A percentile compares a stretch with the other conserved stretches of the same genome.
Conservation (phyloP, 1,140 invertebrate genomes). For the Rhizoglyphus robini region DNA sequence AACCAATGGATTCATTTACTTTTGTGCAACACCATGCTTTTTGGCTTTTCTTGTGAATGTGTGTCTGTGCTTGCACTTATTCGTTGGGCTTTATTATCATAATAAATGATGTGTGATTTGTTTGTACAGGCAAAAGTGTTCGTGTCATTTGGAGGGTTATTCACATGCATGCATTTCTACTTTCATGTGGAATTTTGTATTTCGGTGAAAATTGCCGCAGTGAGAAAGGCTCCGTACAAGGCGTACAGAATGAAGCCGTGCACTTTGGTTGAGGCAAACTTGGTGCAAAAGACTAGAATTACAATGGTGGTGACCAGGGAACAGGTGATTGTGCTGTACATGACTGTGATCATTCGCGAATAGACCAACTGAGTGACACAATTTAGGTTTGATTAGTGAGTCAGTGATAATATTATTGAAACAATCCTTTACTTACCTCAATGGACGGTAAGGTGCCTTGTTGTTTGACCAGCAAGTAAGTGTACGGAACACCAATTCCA, state of each 20-base stretch:
- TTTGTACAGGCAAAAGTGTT: too few species aligned
- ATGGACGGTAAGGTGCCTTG: neutral
- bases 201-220: conserved; percentile 24
- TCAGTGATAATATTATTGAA: neutral
- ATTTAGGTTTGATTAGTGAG: neutral
- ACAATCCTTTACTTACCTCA: neutral
- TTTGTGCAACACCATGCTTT: too few species aligned
- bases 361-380: conserved; percentile 36
- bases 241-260: conserved; percentile 25
- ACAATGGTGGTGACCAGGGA: conserved; percentile 35
- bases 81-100: too few species aligned
- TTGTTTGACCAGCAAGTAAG: conserved; percentile 31
- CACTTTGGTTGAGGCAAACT: conserved; percentile 30
- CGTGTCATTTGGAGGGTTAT: too few species aligned
- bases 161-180: neutral
- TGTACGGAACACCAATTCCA: conserved; percentile 44
- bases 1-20: too few species aligned
- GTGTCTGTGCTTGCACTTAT: too few species aligned
- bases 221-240: conserved; percentile 24
- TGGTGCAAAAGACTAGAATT: conserved; percentile 28
- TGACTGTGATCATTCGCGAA: conserved; percentile 32
- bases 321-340: conserved; percentile 34
- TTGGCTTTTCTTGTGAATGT: too few species aligned
- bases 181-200: conserved; percentile 5
- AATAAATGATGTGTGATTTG: too few species aligned